phyloP scores from a whole-genome alignment of 2,797 vertebrate genomes.

The Chelonia mydas region DNA sequence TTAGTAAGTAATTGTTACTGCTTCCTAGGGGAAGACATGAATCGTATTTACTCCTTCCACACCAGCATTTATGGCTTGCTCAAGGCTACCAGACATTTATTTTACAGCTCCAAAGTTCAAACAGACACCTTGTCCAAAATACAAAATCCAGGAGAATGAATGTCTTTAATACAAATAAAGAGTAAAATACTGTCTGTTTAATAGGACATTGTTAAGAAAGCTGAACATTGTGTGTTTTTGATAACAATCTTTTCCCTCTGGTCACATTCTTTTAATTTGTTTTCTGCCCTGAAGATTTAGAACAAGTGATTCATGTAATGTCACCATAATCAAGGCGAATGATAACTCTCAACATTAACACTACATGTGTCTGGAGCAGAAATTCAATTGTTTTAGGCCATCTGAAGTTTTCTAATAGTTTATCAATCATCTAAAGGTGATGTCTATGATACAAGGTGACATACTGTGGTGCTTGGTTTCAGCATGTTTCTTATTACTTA shows the following conservation, averaged over 20 bases:
- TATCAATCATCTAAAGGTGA: slow-evolving; percentile 18
- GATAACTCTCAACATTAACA: neutral
- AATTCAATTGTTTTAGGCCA: neutral
- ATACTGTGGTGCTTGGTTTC: neutral
- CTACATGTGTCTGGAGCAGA: neutral
- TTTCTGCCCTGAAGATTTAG: slow-evolving; percentile 55
- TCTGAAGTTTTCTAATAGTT: slow-evolving; percentile 7
- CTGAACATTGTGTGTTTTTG: neutral
- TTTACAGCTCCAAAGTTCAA: neutral
- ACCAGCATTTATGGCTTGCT: neutral
- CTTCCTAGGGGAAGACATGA: neutral
- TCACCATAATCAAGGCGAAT: slow-evolving; percentile 41
- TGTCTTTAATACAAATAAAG: neutral
- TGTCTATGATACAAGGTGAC: slow-evolving; percentile 36
- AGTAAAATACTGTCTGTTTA: neutral
- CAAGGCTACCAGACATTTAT: slow-evolving; percentile 1
- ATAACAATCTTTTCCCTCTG: neutral
- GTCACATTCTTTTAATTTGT: neutral
- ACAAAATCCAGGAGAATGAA: neutral
- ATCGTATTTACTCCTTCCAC: neutral
- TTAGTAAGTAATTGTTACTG: neutral
- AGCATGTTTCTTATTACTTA: slow-evolving; percentile 5
- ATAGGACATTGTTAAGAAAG: neutral
- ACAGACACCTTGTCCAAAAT: neutral
- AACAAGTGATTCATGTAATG: slow-evolving; percentile 34